Evolutionary conservation across 2,888 invertebrate species (phyloP), one percentile per base, ranked within the genome.

Genomic region (Cerceris ruficornis): DNA sequence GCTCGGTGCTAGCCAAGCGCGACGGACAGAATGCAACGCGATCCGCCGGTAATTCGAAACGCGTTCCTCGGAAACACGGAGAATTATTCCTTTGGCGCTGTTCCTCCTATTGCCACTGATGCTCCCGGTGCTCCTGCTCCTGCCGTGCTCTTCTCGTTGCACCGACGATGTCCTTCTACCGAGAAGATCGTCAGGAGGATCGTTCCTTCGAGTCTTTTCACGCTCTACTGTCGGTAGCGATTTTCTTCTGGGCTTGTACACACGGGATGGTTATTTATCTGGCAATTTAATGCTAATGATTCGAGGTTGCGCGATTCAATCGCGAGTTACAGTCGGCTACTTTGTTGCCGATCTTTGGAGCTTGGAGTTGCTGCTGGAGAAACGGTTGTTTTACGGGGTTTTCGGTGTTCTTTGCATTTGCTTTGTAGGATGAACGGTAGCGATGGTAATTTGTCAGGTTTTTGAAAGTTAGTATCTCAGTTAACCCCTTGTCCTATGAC

Each of bases 21-120:
- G 84, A 90, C 90, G 90, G 84, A 85, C 88, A 90, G 88, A 91
- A 90, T 90, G 90, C 90, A 90, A 89, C 88, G 87, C 89, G 88
- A 90, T 91, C 88, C 87, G 78, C 80, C 79, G 83, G 90, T 90
- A 90, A 91, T 91, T 90, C 87, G 88, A 91, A 89, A 89, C 90
- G 89, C 89, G 90, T 81, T 87, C 86, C 85, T 84, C 84, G 85
- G 86, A 88, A 90, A 88, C 88, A 88, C 87, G 87, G 85, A 85
- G 87, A 89, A 87, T 87, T 87, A 88, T 88, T 89, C 85, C 87
- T 89, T 88, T 87, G 85, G 84, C 80, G 80, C 69, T 79, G 75
- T 72, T 84, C 78, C 72, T 82, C 69, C 81, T 80, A 61, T 81
- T 75, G 75, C 81, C 67, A 70, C 70, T 70, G 75, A 76, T 75